Evolutionary conservation across 2,797 vertebrate species (phyloP).

Genomic region (Salmo trutta): DNA sequence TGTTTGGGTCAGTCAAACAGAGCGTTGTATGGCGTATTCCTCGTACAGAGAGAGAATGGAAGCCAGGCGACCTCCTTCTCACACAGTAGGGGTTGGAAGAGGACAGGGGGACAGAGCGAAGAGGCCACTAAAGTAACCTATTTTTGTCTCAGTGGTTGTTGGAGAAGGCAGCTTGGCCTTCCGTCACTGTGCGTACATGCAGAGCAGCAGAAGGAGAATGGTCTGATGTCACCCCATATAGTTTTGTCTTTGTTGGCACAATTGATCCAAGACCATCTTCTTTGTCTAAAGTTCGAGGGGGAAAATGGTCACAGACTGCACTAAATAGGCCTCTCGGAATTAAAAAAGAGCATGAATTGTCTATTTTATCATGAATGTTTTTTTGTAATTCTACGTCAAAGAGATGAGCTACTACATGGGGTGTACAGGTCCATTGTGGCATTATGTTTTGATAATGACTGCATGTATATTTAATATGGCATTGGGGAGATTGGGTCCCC

Average conservation of each 20-base stretch:
- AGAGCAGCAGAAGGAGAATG: conserved; percentile 69
- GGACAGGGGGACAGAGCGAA: background rate
- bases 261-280: conserved; percentile 73
- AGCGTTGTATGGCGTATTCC: background rate
- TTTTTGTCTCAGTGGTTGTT: background rate
- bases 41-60: background rate
- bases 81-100: background rate
- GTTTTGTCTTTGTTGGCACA: conserved; percentile 73
- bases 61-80: background rate
- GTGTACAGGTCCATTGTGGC: background rate
- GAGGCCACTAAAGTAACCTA: background rate
- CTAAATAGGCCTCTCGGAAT: conserved; percentile 64
- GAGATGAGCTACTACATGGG: conserved; percentile 40
- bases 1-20: background rate
- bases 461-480: background rate
- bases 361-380: conserved; percentile 51
- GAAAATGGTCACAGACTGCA: conserved; percentile 56
- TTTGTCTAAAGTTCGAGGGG: conserved; percentile 65
- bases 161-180: conserved; percentile 62
- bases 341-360: background rate
- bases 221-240: conserved; percentile 71
- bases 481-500: background rate
- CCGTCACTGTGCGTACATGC: conserved; percentile 67
- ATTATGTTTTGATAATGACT: background rate
- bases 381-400: conserved; percentile 28